Evolutionary conservation across 2,113 vertebrate genomes (phyloP).

Genomic region (Pelvicachromis taeniatus): DNA sequence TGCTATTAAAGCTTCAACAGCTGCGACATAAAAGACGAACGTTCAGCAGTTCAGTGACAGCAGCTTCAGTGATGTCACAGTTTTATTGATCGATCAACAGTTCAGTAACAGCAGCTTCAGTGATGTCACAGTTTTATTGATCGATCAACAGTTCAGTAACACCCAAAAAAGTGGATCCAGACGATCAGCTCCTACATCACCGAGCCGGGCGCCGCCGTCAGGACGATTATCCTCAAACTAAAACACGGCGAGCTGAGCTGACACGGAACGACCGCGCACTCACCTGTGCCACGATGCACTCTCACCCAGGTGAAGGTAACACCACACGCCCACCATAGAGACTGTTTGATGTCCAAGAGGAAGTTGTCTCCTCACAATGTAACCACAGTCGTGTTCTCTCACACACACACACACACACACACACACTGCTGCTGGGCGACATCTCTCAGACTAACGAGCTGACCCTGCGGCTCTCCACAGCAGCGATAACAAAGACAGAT

Average conservation of each 20-base stretch:
- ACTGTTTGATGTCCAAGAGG: not conserved
- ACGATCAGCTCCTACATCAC: not conserved
- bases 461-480: not conserved
- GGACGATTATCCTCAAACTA: not conserved
- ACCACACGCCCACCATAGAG: not conserved
- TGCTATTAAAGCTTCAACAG: not conserved
- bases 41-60: not conserved
- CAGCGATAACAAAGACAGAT: slow-evolving; percentile 3
- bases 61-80: not conserved
- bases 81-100: not conserved
- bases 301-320: not conserved
- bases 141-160: too few relatives aligned
- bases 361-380: not conserved
- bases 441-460: slow-evolving; percentile 15
- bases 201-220: not conserved
- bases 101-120: not conserved
- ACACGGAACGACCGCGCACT: not conserved
- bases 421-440: not conserved
- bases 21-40: not conserved
- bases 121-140: not conserved
- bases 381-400: too few relatives aligned
- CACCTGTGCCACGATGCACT: not conserved
- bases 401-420: fast-evolving
- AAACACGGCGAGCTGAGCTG: too few relatives aligned
- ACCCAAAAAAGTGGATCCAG: not conserved